These are phyloP conservation scores for Zhuqinia jingwanae DNA, from an alignment of 2,888 invertebrate species.

Conservation along the genomic window DNA sequence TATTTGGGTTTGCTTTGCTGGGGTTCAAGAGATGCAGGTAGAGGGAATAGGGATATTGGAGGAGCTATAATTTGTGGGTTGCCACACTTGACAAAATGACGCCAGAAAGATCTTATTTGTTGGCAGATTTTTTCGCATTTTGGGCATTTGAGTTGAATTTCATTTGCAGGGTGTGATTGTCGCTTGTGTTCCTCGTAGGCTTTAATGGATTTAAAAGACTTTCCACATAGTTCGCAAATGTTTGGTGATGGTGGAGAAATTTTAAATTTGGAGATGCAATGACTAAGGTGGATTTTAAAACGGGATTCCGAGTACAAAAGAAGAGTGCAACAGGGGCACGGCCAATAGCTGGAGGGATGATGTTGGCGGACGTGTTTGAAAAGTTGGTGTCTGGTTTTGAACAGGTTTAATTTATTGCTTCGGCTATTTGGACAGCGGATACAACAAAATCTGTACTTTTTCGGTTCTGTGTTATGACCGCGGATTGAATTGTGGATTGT, in stretches of 20 bases:
- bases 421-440: neutral
- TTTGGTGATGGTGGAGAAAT: no score
- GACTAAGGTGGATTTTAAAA: no score
- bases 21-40: no score
- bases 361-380: neutral
- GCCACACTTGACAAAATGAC: neutral
- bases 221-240: slow-evolving; percentile 2
- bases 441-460: neutral
- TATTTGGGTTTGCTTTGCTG: no score
- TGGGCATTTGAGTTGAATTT: neutral
- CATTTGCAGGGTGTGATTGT: neutral
- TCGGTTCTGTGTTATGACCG: no score
- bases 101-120: neutral
- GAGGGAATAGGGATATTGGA: no score
- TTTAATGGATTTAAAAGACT: neutral
- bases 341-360: neutral
- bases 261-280: no score
- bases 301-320: neutral
- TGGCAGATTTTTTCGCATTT: neutral
- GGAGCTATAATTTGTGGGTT: no score
- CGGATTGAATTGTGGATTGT: neutral
- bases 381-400: neutral
- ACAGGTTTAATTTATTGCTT: neutral
- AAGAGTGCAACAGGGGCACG: neutral
- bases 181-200: neutral